These are phyloP conservation scores for Gryllus bimaculatus DNA, from an alignment of 1,140 invertebrate genomes.

Conservation along the genomic window DNA sequence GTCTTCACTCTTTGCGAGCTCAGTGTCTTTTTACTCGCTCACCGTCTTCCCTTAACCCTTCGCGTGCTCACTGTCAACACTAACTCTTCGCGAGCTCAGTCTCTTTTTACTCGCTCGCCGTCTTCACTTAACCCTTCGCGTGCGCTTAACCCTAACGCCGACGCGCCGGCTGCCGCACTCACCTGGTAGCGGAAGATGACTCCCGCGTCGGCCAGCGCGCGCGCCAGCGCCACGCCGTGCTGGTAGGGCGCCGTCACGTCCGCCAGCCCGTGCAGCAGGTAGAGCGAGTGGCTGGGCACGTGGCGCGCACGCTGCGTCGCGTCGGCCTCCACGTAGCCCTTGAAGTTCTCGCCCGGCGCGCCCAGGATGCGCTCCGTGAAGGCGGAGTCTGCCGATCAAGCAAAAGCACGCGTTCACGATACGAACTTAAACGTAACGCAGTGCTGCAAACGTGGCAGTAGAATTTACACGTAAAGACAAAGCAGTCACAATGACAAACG, in stretches of 20 bases:
- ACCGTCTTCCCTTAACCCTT: too few species aligned
- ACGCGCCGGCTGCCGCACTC: background rate
- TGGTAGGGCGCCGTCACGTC: constrained; percentile 88
- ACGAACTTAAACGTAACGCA: too few species aligned
- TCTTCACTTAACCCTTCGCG: too few species aligned
- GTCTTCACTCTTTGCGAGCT: too few species aligned
- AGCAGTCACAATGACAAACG: too few species aligned
- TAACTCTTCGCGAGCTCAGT: too few species aligned
- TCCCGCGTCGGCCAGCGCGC: constrained; percentile 73
- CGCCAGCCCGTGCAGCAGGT: constrained; percentile 80
- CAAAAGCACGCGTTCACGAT: background rate
- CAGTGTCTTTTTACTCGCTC: too few species aligned
- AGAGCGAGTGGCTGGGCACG: constrained; percentile 74
- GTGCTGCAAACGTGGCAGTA: too few species aligned
- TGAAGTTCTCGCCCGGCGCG: constrained; percentile 76
- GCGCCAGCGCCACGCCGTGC: constrained; percentile 78
- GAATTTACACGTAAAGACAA: too few species aligned
- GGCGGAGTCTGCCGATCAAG: constrained; percentile 62
- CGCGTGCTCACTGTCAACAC: too few species aligned
- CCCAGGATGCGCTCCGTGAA: constrained; percentile 91
- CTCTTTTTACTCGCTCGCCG: too few species aligned
- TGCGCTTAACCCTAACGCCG: too few species aligned
- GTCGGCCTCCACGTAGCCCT: constrained; percentile 86
- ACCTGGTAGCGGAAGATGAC: constrained; percentile 89
- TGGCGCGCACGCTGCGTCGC: constrained; percentile 74